phyloP scores from a whole-genome alignment of 2,113 vertebrate species.

The Bothrops jararaca region DNA sequence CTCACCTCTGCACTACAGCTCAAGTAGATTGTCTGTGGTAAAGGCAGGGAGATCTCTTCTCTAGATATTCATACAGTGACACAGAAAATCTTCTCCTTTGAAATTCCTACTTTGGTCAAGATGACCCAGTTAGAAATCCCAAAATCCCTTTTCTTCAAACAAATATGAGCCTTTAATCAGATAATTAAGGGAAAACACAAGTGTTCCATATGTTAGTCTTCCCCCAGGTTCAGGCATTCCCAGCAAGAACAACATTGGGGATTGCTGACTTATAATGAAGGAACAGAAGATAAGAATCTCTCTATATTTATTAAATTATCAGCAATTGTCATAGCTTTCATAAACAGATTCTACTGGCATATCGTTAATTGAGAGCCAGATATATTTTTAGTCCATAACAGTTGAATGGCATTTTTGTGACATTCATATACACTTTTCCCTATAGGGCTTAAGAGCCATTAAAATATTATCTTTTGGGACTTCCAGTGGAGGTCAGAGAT shows the following conservation, averaged over 20 bases:
- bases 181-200: neutral
- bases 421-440: neutral
- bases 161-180: neutral
- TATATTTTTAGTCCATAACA: neutral
- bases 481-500: neutral
- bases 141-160: neutral
- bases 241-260: neutral
- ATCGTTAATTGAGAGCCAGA: neutral
- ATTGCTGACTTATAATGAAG: neutral
- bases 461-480: neutral
- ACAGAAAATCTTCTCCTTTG: neutral
- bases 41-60: neutral
- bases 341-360: neutral
- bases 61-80: neutral
- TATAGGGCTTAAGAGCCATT: neutral
- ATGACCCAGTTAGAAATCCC: neutral
- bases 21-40: neutral
- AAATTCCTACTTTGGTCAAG: neutral
- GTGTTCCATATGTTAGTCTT: neutral
- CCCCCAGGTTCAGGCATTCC: neutral
- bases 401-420: neutral
- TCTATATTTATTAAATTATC: neutral
- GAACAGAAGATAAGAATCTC: neutral
- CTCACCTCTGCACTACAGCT: neutral
- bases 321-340: neutral